Percentiles rank a stretch among this genome's conserved stretches.
Evolutionary conservation across 2,113 vertebrate species (phyloP).

Genomic region (Apistogramma diplotaenia): DNA sequence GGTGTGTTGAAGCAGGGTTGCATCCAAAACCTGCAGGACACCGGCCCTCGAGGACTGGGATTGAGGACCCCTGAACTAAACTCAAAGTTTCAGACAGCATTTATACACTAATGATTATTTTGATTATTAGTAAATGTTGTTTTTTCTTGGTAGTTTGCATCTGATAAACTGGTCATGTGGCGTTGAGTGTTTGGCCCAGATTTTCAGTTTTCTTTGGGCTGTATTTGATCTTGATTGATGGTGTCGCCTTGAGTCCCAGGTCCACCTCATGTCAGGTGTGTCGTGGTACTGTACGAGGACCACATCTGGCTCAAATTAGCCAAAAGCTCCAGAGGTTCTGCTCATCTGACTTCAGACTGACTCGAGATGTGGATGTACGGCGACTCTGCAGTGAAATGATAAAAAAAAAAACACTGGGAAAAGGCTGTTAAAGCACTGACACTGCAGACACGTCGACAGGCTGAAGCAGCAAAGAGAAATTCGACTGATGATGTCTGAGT

Average conservation of each 20-base stretch:
- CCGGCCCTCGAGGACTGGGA: too few relatives aligned
- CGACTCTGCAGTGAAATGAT: not conserved
- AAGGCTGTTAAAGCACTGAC: not conserved
- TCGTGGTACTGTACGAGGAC: not conserved
- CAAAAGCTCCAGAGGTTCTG: not conserved
- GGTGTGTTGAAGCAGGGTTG: too few relatives aligned
- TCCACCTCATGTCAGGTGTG: not conserved
- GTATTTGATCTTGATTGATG: too few relatives aligned
- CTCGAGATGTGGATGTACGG: accelerated
- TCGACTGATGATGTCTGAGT: not conserved
- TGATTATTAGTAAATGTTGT: not conserved
- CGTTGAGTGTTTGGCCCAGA: too few relatives aligned
- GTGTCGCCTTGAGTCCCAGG: too few relatives aligned
- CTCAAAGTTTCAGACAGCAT: too few relatives aligned
- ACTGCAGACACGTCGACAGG: not conserved
- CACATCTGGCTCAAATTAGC: not conserved
- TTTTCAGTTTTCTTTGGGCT: not conserved
- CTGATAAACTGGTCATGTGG: not conserved
- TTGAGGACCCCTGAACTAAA: too few relatives aligned
- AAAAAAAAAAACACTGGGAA: not conserved
- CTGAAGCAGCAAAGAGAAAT: not conserved
- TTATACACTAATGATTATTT: accelerated
- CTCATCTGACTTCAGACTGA: not conserved
- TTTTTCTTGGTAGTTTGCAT: not conserved
- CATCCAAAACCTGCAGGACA: too few relatives aligned